Percentiles rank a stretch among this genome's conserved stretches.
Conservation (phyloP, 2,888 invertebrate species). For the Polia nebulosa region DNA sequence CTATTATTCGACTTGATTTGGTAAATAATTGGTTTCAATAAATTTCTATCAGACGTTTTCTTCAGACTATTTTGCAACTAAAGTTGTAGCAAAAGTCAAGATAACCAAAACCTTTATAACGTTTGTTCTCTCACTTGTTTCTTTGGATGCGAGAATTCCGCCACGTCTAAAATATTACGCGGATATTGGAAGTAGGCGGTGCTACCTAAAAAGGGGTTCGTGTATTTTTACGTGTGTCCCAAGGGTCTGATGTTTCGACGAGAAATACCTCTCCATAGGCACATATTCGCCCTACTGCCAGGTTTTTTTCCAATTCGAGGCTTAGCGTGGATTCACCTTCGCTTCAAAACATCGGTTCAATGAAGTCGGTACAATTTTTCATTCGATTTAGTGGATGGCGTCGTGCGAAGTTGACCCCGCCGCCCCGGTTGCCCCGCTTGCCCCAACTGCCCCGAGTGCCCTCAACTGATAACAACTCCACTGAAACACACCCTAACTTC, state of each 20-base stretch:
- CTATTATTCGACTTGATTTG: background rate
- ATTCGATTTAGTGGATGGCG: conserved; percentile 47
- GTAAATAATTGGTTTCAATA: background rate
- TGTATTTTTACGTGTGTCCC: conserved; percentile 62
- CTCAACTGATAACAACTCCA: conserved; percentile 86
- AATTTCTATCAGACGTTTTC: background rate
- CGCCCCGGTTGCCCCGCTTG: conserved; percentile 14
- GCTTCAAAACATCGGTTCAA: conserved; percentile 50
- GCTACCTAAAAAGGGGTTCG: conserved; percentile 50
- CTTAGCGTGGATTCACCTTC: conserved; percentile 36
- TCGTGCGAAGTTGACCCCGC: conserved; percentile 44
- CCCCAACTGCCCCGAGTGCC: conserved; percentile 55
- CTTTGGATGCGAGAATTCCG: conserved; percentile 40
- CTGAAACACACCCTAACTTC: conserved; percentile 83
- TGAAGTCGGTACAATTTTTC: conserved; percentile 57
- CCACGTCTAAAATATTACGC: conserved; percentile 58
- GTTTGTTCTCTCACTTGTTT: conserved; percentile 13
- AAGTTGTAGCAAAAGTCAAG: conserved; percentile 5
- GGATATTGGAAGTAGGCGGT: conserved; percentile 64
- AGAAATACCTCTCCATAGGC: conserved; percentile 56
- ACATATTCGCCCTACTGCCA: conserved; percentile 39
- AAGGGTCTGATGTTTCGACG: conserved; percentile 58
- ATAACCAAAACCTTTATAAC: conserved; percentile 32
- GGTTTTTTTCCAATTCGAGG: conserved; percentile 50
- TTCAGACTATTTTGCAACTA: background rate